phyloP scores from a whole-genome alignment of 2,888 invertebrate species.

The Cantharis rustica region DNA sequence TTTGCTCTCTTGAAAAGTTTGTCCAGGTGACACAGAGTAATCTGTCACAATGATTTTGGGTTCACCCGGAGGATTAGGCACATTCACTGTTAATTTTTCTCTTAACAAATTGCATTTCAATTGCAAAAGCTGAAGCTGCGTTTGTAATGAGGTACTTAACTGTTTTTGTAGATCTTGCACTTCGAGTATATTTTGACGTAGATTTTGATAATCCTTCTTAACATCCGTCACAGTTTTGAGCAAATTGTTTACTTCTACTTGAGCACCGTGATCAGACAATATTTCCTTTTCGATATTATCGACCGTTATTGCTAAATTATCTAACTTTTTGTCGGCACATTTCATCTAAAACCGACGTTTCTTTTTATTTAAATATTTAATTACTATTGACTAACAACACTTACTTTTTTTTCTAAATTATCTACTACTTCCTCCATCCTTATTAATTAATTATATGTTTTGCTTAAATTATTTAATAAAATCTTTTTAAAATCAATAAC shows the following conservation, averaged over 20 bases:
- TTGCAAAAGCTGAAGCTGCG: conserved; percentile 74
- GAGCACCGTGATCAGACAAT: conserved; percentile 52
- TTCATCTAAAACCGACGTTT: conserved; percentile 63
- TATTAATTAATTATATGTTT: background rate
- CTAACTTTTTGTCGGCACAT: conserved; percentile 73
- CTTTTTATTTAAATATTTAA: background rate
- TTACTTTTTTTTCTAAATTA: conserved; percentile 52
- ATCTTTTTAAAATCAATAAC: background rate
- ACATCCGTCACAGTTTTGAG: conserved; percentile 79
- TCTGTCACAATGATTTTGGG: conserved; percentile 22
- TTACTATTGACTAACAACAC: background rate
- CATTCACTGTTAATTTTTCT: conserved; percentile 65
- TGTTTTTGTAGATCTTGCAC: conserved; percentile 81
- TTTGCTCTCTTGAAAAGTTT: conserved; percentile 23
- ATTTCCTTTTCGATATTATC: conserved; percentile 72
- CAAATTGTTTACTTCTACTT: conserved; percentile 73
- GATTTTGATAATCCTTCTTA: conserved; percentile 78
- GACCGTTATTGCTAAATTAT: conserved; percentile 75
- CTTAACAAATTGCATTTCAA: conserved; percentile 75
- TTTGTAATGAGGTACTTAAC: conserved; percentile 73
- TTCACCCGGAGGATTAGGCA: conserved; percentile 28
- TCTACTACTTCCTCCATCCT: conserved; percentile 51
- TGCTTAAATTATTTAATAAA: background rate
- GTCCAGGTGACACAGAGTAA: conserved; percentile 17
- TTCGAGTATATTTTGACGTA: conserved; percentile 77